Conservation (phyloP, 2,888 invertebrate genomes). For the Lasioglossum marginatum region DNA sequence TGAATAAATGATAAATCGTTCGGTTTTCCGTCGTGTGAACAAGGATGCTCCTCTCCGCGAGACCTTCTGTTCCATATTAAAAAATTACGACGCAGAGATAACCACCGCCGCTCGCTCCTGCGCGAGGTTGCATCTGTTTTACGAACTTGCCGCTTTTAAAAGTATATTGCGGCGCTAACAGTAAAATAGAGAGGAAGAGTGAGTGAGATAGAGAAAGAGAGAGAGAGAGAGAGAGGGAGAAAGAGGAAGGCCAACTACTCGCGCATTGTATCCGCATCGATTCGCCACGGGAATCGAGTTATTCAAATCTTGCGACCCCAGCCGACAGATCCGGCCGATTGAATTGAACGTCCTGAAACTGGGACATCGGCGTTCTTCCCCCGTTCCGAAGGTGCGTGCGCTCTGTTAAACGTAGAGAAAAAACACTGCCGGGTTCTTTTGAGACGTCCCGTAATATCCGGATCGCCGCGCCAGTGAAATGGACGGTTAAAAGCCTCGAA, state of each 20-base stretch:
- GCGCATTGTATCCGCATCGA: slow-evolving; percentile 19
- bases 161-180: not conserved
- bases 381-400: slow-evolving; percentile 24
- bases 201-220: no score
- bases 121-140: not conserved
- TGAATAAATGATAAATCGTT: slow-evolving; percentile 3
- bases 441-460: slow-evolving; percentile 66
- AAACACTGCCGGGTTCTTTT: slow-evolving; percentile 56
- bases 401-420: slow-evolving; percentile 11
- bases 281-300: slow-evolving; percentile 42
- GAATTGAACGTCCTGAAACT: slow-evolving; percentile 37
- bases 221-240: not conserved
- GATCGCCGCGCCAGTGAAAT: slow-evolving; percentile 67
- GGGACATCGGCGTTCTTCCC: slow-evolving; percentile 17
- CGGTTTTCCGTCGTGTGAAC: not conserved
- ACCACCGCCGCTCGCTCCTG: not conserved
- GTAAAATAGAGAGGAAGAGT: not conserved
- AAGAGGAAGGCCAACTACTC: slow-evolving; percentile 5
- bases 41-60: not conserved
- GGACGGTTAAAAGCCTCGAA: slow-evolving; percentile 70
- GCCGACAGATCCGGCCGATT: slow-evolving; percentile 28
- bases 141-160: not conserved
- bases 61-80: not conserved
- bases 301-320: slow-evolving; percentile 46
- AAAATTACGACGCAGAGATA: not conserved